These are phyloP conservation scores for Perizoma affinitatum DNA, from an alignment of 2,888 invertebrate species.

Conservation along the genomic window DNA sequence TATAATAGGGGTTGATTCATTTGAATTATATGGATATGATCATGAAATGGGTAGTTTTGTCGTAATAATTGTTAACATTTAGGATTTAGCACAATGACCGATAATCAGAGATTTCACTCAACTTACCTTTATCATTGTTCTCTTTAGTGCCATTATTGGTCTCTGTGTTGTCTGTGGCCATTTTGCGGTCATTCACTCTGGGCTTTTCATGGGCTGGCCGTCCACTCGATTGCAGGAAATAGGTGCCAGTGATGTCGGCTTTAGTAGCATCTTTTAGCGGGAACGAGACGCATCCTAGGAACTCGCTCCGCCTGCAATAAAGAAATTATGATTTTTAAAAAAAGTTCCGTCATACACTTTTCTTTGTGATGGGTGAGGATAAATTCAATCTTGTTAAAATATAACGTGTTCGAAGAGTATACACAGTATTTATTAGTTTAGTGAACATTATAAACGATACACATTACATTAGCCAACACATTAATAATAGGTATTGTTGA, in stretches of 20 bases:
- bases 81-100: too few relatives aligned
- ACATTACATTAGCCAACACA: too few relatives aligned
- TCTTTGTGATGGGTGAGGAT: background rate
- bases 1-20: background rate
- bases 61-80: too few relatives aligned
- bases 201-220: slow-evolving; percentile 37
- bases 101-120: too few relatives aligned
- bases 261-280: slow-evolving; percentile 92
- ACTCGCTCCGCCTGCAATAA: slow-evolving; percentile 94
- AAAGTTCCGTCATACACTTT: background rate
- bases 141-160: slow-evolving; percentile 76
- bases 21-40: background rate
- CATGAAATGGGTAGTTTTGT: too few relatives aligned
- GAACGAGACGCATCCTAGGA: slow-evolving; percentile 97
- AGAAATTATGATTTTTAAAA: slow-evolving; percentile 11
- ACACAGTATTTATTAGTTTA: too few relatives aligned
- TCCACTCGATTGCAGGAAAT: slow-evolving; percentile 84
- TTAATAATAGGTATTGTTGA: too few relatives aligned
- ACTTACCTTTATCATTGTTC: slow-evolving; percentile 71
- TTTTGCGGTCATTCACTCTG: slow-evolving; percentile 54
- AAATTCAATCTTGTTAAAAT: too few relatives aligned
- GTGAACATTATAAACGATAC: too few relatives aligned
- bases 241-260: slow-evolving; percentile 88
- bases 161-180: slow-evolving; percentile 80
- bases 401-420: too few relatives aligned